A percentile compares a stretch with the other conserved stretches of the same genome.
Evolutionary conservation across 2,113 vertebrate genomes (phyloP).

Genomic region (Oncorhynchus keta): DNA sequence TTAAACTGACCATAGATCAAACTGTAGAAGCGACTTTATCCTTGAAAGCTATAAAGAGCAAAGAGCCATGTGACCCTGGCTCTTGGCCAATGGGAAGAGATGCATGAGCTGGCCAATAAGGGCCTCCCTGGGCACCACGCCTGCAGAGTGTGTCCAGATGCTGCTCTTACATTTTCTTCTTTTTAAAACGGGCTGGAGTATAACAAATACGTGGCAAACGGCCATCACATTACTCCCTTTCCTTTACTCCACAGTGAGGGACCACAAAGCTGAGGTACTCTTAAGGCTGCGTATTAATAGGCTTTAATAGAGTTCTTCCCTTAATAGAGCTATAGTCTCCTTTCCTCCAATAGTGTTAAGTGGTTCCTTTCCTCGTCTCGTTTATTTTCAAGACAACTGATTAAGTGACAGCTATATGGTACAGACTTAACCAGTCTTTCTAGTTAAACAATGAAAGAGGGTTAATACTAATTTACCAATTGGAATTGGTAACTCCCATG

Average conservation of each 20-base stretch:
- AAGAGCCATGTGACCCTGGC: slow-evolving; percentile 17
- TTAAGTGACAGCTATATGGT: no score
- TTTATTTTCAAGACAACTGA: no score
- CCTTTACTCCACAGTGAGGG: not conserved
- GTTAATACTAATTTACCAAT: no score
- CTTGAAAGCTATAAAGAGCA: slow-evolving; percentile 27
- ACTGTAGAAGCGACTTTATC: slow-evolving; percentile 1
- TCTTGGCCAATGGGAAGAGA: slow-evolving; percentile 24
- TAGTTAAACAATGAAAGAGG: no score
- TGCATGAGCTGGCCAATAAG: slow-evolving; percentile 23
- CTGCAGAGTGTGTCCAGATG: slow-evolving; percentile 59
- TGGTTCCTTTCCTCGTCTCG: no score
- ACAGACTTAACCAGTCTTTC: no score
- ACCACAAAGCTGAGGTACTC: not conserved
- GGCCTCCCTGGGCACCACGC: slow-evolving; percentile 29
- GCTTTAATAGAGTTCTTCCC: not conserved
- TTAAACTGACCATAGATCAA: not conserved
- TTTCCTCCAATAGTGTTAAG: no score
- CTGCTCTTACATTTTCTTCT: slow-evolving; percentile 64
- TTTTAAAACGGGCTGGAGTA: slow-evolving; percentile 40
- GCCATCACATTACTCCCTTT: slow-evolving; percentile 29
- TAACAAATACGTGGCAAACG: slow-evolving; percentile 48
- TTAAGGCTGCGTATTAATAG: not conserved
- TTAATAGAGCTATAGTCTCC: not conserved
- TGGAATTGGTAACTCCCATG: no score